These are phyloP conservation scores for Ardeotis arabs DNA, from an alignment of 2,113 vertebrate genomes.

Conservation along the genomic window DNA sequence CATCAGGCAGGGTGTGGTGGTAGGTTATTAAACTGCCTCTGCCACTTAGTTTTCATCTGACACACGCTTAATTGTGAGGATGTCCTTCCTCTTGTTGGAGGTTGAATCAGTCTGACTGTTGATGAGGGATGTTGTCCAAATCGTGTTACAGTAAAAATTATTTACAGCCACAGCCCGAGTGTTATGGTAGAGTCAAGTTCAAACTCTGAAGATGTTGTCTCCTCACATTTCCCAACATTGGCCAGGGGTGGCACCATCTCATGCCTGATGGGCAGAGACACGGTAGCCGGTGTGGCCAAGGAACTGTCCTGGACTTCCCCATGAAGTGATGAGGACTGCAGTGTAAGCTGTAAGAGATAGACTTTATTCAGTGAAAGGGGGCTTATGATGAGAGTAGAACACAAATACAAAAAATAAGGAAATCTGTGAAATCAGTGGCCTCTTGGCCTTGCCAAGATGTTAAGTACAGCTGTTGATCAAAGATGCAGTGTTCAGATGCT, in stretches of 20 bases:
- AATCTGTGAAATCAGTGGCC: not conserved
- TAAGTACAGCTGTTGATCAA: not conserved
- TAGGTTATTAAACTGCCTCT: not conserved
- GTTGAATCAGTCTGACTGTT: not conserved
- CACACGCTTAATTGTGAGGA: constrained; percentile 57
- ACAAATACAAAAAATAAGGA: not conserved
- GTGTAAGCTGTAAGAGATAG: not conserved
- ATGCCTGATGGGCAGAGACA: not conserved
- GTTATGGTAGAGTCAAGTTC: not conserved
- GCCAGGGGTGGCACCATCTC: not conserved
- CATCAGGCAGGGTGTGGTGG: constrained; percentile 7
- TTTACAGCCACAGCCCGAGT: not conserved
- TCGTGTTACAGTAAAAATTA: not conserved
- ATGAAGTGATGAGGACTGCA: not conserved
- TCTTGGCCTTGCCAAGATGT: not conserved
- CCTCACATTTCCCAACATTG: not conserved
- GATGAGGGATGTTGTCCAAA: not conserved
- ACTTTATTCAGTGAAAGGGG: not conserved
- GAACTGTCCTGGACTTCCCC: not conserved
- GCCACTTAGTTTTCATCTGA: constrained; percentile 45
- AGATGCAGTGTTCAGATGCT: not conserved
- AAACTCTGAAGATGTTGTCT: not conserved
- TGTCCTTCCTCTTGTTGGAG: constrained; percentile 47
- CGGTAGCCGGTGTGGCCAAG: accelerated
- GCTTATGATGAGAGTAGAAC: not conserved